These are phyloP conservation scores for Yponomeuta sedellus DNA, from an alignment of 2,888 invertebrate species.

Conservation along the genomic window DNA sequence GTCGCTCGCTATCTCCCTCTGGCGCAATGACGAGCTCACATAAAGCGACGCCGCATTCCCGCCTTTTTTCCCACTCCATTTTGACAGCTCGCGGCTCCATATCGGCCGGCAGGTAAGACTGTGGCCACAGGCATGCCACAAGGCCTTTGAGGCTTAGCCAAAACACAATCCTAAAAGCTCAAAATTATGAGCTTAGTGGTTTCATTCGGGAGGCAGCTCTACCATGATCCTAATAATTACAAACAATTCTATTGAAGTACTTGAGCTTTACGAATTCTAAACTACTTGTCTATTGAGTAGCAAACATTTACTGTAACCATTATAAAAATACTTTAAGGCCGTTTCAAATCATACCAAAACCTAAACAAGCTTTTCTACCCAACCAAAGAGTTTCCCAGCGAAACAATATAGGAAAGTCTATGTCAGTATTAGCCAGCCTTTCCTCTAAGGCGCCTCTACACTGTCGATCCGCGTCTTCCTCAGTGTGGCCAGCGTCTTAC, in stretches of 20 bases:
- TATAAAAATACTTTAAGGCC: no score
- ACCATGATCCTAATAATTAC: neutral
- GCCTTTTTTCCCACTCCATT: conserved; percentile 78
- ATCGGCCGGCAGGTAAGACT: conserved; percentile 71
- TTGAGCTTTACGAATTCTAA: no score
- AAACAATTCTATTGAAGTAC: no score
- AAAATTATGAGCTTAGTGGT: conserved; percentile 3
- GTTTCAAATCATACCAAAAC: no score
- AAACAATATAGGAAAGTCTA: no score
- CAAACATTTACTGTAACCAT: no score
- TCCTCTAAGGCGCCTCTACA: neutral
- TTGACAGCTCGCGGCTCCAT: conserved; percentile 77
- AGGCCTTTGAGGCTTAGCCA: neutral
- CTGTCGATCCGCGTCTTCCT: neutral
- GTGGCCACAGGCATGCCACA: conserved; percentile 47
- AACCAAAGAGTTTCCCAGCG: no score
- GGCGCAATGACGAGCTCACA: conserved; percentile 74
- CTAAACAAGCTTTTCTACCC: no score
- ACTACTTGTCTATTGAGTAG: no score
- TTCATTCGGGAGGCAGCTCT: neutral
- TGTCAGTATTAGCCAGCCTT: no score
- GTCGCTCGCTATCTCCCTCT: conserved; percentile 45
- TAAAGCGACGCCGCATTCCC: conserved; percentile 77
- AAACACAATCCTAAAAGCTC: neutral
- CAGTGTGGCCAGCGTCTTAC: conserved; percentile 69